Conservation (phyloP, 2,797 vertebrate genomes). For the Enteromius unitaeniatus region DNA sequence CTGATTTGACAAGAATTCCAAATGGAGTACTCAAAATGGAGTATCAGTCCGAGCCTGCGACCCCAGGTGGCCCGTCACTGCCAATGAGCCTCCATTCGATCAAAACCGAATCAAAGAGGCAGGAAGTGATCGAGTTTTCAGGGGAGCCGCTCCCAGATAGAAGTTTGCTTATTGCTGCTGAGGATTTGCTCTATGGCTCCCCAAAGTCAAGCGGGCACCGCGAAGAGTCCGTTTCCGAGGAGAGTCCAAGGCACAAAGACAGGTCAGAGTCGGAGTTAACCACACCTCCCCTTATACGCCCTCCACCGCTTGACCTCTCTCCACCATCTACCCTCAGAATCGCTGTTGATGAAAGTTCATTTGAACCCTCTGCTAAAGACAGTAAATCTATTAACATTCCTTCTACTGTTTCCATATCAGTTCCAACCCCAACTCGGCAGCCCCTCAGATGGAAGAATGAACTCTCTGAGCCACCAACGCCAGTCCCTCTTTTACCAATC, state of each 20-base stretch:
- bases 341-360: conserved; percentile 68
- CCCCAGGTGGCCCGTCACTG: conserved; percentile 60
- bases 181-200: conserved; percentile 74
- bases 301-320: conserved; percentile 77
- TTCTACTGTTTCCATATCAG: conserved; percentile 52
- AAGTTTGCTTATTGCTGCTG: conserved; percentile 72
- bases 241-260: conserved; percentile 65
- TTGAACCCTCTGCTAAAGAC: conserved; percentile 67
- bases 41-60: conserved; percentile 72
- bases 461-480: conserved; percentile 73
- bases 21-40: conserved; percentile 77
- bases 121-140: conserved; percentile 63
- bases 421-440: conserved; percentile 72
- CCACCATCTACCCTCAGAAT: conserved; percentile 76
- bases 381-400: conserved; percentile 73
- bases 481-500: conserved; percentile 58
- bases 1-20: conserved; percentile 61
- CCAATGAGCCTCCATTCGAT: conserved; percentile 74
- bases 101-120: conserved; percentile 62
- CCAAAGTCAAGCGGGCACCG: conserved; percentile 66
- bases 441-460: conserved; percentile 87
- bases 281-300: conserved; percentile 71
- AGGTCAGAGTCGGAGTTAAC: conserved; percentile 69
- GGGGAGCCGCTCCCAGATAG: conserved; percentile 67
- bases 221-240: conserved; percentile 59